phyloP scores from a whole-genome alignment of 1,140 invertebrate species.

The Euwallacea similis region DNA sequence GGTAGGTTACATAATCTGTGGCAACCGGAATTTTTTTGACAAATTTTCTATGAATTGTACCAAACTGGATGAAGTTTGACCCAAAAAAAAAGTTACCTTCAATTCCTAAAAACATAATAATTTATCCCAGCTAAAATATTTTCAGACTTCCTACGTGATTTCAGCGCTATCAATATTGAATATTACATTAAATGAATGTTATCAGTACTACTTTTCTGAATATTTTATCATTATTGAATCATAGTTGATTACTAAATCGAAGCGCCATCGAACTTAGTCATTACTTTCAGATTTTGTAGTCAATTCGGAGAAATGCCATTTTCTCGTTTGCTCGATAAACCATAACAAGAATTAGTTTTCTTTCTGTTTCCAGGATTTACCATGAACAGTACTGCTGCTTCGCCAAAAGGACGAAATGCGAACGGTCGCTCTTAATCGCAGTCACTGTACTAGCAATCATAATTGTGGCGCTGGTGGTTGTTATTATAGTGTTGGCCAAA shows the following conservation, averaged over 20 bases:
- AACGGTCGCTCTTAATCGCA: conserved; percentile 31
- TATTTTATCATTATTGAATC: neutral
- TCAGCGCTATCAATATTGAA: no score
- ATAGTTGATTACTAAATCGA: neutral
- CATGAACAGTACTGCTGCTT: conserved; percentile 43
- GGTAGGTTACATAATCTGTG: no score
- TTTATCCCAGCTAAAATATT: no score
- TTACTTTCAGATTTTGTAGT: neutral
- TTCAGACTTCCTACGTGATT: no score
- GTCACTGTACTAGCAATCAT: conserved; percentile 33
- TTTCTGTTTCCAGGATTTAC: conserved; percentile 35
- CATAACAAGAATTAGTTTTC: neutral
- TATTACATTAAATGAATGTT: no score
- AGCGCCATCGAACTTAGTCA: neutral
- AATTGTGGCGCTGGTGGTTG: conserved; percentile 32
- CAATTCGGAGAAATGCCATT: neutral
- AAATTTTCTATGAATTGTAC: no score
- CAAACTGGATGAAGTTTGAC: no score
- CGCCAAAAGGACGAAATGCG: conserved; percentile 33
- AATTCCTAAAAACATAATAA: no score
- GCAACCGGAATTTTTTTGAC: no score
- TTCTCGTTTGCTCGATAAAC: neutral
- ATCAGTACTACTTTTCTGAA: no score
- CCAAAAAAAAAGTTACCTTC: no score
- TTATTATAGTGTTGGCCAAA: conserved; percentile 31